A percentile compares a stretch with the other conserved stretches of the same genome.
Evolutionary conservation across 64 coral and sea anemone species (phyloP).

Genomic region (Orbicella faveolata): DNA sequence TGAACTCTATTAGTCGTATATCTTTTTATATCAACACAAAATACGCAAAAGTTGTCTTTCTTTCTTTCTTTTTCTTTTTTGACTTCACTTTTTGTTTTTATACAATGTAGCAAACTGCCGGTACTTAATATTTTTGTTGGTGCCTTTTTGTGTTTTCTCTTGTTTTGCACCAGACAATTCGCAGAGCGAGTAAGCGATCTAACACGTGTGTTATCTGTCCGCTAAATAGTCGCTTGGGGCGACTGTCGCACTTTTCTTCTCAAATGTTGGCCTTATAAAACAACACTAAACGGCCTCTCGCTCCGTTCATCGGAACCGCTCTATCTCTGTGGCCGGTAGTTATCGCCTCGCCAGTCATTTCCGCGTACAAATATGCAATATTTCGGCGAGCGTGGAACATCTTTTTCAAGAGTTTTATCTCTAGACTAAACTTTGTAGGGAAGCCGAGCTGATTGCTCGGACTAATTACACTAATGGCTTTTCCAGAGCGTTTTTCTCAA

Average conservation of each 20-base stretch:
- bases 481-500: constrained; percentile 29
- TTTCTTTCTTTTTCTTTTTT: not conserved
- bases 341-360: not conserved
- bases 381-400: not conserved
- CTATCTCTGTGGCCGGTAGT: not conserved
- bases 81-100: not conserved
- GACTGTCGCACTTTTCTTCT: not conserved
- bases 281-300: not conserved
- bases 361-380: constrained; percentile 2
- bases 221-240: not conserved
- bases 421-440: constrained; percentile 41
- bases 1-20: not conserved
- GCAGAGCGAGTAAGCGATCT: not conserved
- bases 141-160: not conserved
- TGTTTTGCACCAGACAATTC: constrained; percentile 8
- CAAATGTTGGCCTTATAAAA: not conserved
- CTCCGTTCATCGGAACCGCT: not conserved
- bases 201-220: constrained; percentile 32
- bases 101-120: not conserved
- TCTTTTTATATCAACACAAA: not conserved
- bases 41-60: not conserved
- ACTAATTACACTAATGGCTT: constrained; percentile 52
- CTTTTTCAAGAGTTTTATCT: constrained; percentile 12
- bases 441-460: not conserved
- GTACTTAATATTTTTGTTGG: not conserved